Evolutionary conservation across 2,797 vertebrate species (phyloP).

Genomic region (Champsocephalus gunnari): DNA sequence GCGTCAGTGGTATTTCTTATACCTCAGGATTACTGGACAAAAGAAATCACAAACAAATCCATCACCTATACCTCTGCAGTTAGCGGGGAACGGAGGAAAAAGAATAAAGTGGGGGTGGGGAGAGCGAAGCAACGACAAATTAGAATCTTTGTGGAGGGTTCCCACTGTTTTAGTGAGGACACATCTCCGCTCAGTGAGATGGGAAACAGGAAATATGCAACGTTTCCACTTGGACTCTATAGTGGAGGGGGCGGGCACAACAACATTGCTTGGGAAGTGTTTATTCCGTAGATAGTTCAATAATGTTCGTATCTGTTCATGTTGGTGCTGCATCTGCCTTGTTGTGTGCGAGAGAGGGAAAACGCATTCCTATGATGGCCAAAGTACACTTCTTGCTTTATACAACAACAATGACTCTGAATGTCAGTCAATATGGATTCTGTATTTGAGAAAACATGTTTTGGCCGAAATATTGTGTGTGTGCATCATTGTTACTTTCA

Average conservation of each 20-base stretch:
- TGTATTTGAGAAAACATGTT: constrained; percentile 56
- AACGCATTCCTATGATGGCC: constrained; percentile 66
- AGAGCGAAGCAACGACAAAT: constrained; percentile 10
- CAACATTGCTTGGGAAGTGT: constrained; percentile 18
- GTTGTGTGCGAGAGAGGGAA: constrained; percentile 42
- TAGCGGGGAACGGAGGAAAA: constrained; percentile 75
- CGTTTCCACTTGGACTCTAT: constrained; percentile 85
- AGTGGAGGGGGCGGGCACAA: constrained; percentile 75
- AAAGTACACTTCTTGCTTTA: constrained; percentile 76
- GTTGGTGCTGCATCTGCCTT: constrained; percentile 73
- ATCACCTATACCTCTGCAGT: constrained; percentile 89
- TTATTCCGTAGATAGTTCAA: constrained; percentile 45
- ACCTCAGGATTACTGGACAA: constrained; percentile 99
- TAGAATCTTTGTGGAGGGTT: constrained; percentile 43
- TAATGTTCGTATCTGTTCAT: constrained; percentile 63
- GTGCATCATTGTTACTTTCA: constrained; percentile 52
- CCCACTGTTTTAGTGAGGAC: constrained; percentile 45
- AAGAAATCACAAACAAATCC: constrained; percentile 79
- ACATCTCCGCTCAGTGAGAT: constrained; percentile 51
- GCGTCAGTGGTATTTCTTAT: constrained; percentile 90
- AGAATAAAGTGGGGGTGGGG: constrained; percentile 28
- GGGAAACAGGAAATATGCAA: constrained; percentile 70
- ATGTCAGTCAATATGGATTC: constrained; percentile 65
- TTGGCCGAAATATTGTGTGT: constrained; percentile 55
- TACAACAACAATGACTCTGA: constrained; percentile 64